Evolutionary conservation across 2,888 invertebrate genomes (phyloP).

Genomic region (Euphydryas editha): DNA sequence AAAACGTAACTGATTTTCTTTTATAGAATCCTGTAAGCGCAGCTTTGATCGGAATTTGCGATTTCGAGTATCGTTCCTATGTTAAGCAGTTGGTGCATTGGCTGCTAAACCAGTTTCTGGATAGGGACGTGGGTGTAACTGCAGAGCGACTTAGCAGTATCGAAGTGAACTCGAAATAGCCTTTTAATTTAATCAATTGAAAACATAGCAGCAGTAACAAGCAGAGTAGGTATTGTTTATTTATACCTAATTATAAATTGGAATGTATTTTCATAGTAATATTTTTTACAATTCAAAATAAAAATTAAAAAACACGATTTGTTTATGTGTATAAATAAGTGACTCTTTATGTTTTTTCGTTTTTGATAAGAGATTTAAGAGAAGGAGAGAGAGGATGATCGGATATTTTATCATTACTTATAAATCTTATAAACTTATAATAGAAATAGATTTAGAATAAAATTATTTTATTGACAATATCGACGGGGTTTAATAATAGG

Average conservation of each 20-base stretch:
- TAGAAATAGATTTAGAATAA: too few relatives aligned
- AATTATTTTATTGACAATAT: too few relatives aligned
- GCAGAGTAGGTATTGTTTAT: not conserved
- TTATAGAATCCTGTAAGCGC: slow-evolving; percentile 42
- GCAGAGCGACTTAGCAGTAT: slow-evolving; percentile 56
- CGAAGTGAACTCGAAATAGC: slow-evolving; percentile 54
- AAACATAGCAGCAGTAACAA: too few relatives aligned
- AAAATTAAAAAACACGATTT: too few relatives aligned
- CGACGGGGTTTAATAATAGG: too few relatives aligned
- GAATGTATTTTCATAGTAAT: not conserved
- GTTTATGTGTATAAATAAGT: too few relatives aligned
- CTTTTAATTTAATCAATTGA: slow-evolving; percentile 9
- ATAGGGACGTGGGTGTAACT: slow-evolving; percentile 57
- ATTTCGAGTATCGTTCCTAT: slow-evolving; percentile 59
- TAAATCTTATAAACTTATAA: too few relatives aligned
- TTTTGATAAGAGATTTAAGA: too few relatives aligned
- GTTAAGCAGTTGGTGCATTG: slow-evolving; percentile 47
- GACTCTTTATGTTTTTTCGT: too few relatives aligned
- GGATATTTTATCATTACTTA: too few relatives aligned
- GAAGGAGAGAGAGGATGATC: too few relatives aligned
- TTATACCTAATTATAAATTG: not conserved
- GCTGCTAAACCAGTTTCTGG: slow-evolving; percentile 62
- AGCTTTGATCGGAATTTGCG: slow-evolving; percentile 62
- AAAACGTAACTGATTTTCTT: slow-evolving; percentile 9
- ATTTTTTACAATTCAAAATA: not conserved